Evolutionary conservation across 37 sponge, comb jelly and placozoan species (phyloP).

Genomic region (Diacarnus erythraeanus): DNA sequence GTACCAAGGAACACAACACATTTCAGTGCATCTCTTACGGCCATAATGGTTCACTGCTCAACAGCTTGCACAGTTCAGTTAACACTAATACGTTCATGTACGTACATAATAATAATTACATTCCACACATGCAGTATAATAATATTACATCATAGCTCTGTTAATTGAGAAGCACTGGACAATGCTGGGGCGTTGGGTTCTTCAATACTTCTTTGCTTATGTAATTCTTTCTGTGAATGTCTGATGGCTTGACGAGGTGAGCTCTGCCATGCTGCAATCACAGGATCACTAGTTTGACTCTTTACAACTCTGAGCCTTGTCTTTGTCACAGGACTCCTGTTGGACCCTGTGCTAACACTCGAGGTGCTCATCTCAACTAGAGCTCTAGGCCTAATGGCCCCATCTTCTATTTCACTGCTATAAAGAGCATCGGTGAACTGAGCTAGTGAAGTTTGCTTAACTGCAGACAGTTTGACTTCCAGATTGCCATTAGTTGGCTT

Average conservation of each 20-base stretch:
- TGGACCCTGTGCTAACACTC: not conserved
- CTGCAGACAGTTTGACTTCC: not conserved
- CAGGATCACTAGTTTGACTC: slow-evolving; percentile 6
- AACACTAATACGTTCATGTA: too few species aligned
- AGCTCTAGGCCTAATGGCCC: not conserved
- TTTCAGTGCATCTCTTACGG: slow-evolving; percentile 54
- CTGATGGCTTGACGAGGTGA: slow-evolving; percentile 2
- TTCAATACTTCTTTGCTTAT: not conserved
- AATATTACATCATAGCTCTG: slow-evolving; percentile 12
- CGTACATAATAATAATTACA: not conserved
- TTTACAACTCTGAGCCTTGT: slow-evolving; percentile 46
- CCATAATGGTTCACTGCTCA: not conserved
- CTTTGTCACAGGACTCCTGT: slow-evolving; percentile 55
- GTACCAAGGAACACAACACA: slow-evolving; percentile 83
- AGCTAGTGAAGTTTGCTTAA: slow-evolving; percentile 13
- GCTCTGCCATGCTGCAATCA: slow-evolving; percentile 23
- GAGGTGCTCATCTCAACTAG: not conserved
- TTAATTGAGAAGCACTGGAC: not conserved
- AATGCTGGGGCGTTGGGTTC: too few species aligned
- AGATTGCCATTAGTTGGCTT: not conserved
- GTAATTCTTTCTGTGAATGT: not conserved
- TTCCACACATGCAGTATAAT: not conserved
- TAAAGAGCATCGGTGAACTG: slow-evolving; percentile 51
- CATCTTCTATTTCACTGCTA: slow-evolving; percentile 31
- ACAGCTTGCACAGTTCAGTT: not conserved